Percentiles rank a stretch among this genome's conserved stretches.
Evolutionary conservation across 1,140 invertebrate genomes (phyloP).

Genomic region (Drosophila nigrodunni): DNA sequence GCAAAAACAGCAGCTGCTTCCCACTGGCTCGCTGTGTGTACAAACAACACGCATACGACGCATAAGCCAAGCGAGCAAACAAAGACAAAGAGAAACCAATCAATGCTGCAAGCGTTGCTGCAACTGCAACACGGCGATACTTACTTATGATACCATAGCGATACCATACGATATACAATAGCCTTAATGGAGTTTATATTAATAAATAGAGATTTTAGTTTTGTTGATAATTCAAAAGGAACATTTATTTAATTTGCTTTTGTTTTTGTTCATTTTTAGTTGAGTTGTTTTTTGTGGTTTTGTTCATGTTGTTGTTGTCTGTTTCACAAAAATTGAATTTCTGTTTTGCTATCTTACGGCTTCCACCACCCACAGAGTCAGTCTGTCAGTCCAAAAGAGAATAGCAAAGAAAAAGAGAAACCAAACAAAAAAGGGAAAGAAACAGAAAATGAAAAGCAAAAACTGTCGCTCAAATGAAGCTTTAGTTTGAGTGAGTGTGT

Average conservation of each 20-base stretch:
- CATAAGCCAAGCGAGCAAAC: conserved; percentile 39
- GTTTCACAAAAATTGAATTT: conserved; percentile 76
- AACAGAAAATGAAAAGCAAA: conserved; percentile 1
- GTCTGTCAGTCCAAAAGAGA: conserved; percentile 31
- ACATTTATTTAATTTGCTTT: conserved; percentile 82
- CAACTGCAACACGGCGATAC: conserved; percentile 2
- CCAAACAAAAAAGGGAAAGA: neutral
- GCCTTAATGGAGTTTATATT: conserved; percentile 27
- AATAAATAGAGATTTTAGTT: conserved; percentile 46
- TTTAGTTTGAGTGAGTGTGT: conserved; percentile 28
- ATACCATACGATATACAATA: conserved; percentile 27
- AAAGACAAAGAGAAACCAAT: conserved; percentile 11
- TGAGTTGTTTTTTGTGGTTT: conserved; percentile 49
- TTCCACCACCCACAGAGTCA: conserved; percentile 56
- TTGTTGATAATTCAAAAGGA: conserved; percentile 81
- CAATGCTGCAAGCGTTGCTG: conserved; percentile 5
- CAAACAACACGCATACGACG: conserved; percentile 53
- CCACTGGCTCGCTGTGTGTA: conserved; percentile 24
- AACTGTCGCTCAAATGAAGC: conserved; percentile 45
- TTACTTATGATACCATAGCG: conserved; percentile 9
- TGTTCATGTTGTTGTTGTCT: conserved; percentile 33
- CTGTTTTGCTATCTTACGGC: conserved; percentile 55
- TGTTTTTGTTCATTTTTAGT: conserved; percentile 39
- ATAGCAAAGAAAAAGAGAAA: neutral
- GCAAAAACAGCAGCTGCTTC: neutral